Base-by-base conservation (phyloP, 2,113 vertebrate genomes). In the Erythrolamprus reginae region DNA sequence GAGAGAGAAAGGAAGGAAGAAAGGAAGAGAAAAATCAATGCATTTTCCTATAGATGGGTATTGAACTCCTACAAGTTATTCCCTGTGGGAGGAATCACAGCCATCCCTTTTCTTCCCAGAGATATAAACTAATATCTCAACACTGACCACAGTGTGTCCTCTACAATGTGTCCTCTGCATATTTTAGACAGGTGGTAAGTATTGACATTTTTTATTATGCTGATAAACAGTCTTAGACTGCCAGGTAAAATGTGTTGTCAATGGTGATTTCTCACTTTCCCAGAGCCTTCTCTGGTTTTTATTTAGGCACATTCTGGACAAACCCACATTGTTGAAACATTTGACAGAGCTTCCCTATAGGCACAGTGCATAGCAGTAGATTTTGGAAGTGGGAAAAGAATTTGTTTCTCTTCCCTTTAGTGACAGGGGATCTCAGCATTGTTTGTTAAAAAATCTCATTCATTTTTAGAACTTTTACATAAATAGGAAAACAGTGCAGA, bases 191-290 rank as follows among this genome's bases (percentile, higher is more conserved):
- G 93, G 92, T 94, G 95, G 90, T 93, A 90, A 94, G 93, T 97
- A 97, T 96, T 95, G 97, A 92, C 96, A 96, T 95, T 93, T 97
- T 97, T 97, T 97, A 97, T 97, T 94, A 96, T 91, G 90, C 95
- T 96, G 96, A 96, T 97, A 96, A 97, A 96, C 94, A 97, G 93
- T 86, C 89, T 92, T 0, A n/a, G 92, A 53, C 91, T 95, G 92
- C 93, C 89, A 92, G 96, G 95, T 96, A 94, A 96, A 95, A 96
- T 95, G 95, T 93, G 93, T 93, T 94, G 92, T 96, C 52, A 52
- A 19, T 86, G 84, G 93, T 95, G 96, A 97, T 97, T 97, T 97
- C 95, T 96, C 93, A 94, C 93, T 92, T 94, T 88, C 56, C 82
- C 2, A n/a, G 90, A 53, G 88, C 48, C 77, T 93, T 88, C 88